These are phyloP conservation scores for Arctia plantaginis DNA, from an alignment of 2,888 invertebrate genomes.

Conservation along the genomic window DNA sequence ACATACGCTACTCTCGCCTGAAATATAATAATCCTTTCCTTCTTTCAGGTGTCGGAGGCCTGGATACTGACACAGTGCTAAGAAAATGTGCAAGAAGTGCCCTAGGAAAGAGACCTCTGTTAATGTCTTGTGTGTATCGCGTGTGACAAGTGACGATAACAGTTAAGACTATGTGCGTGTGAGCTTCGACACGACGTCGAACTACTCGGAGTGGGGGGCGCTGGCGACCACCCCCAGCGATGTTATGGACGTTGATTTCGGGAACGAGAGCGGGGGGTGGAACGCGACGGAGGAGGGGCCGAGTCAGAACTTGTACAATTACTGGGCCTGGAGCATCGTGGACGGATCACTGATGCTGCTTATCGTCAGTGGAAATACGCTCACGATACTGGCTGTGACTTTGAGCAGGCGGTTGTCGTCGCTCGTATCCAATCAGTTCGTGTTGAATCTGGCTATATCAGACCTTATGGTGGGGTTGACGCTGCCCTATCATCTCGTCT, in stretches of 20 bases:
- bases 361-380: slow-evolving; percentile 90
- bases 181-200: slow-evolving; percentile 80
- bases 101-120: slow-evolving; percentile 58
- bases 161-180: slow-evolving; percentile 74
- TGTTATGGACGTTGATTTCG: slow-evolving; percentile 83
- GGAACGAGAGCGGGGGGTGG: slow-evolving; percentile 76
- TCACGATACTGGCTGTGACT: slow-evolving; percentile 91
- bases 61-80: slow-evolving; percentile 33
- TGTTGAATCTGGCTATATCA: slow-evolving; percentile 92
- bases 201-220: slow-evolving; percentile 76
- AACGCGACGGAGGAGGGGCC: slow-evolving; percentile 70
- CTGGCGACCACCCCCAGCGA: slow-evolving; percentile 83
- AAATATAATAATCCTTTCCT: slow-evolving; percentile 40
- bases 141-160: slow-evolving; percentile 67
- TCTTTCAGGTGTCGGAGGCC: slow-evolving; percentile 62
- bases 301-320: slow-evolving; percentile 74
- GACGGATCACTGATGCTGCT: slow-evolving; percentile 89
- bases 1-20: slow-evolving; percentile 40
- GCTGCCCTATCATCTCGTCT: slow-evolving; percentile 92
- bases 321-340: slow-evolving; percentile 88
- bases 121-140: slow-evolving; percentile 59
- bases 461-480: slow-evolving; percentile 92
- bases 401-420: slow-evolving; percentile 89
- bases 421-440: slow-evolving; percentile 91
- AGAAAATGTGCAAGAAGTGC: slow-evolving; percentile 67